Evolutionary conservation across 2,888 invertebrate species (phyloP).

Genomic region (Agrochola litura): DNA sequence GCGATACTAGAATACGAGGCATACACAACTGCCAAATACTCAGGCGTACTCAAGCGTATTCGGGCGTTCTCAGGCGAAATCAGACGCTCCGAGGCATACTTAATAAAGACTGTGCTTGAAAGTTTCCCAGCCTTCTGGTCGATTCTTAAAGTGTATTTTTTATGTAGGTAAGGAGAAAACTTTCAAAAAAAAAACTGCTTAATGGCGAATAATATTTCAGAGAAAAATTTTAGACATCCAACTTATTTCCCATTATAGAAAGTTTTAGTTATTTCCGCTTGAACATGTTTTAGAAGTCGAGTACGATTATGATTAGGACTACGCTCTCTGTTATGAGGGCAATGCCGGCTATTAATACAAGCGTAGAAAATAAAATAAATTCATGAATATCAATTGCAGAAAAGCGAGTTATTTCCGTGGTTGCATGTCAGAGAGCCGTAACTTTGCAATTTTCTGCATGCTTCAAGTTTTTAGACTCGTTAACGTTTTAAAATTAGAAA

Average conservation of each 20-base stretch:
- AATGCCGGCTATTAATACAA: neutral
- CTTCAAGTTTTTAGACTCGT: conserved; percentile 25
- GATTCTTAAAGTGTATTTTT: neutral
- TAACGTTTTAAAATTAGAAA: conserved; percentile 14
- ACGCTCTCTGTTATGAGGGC: neutral
- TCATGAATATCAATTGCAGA: conserved; percentile 7
- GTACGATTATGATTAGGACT: neutral
- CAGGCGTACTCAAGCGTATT: neutral
- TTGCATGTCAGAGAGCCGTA: conserved; percentile 35
- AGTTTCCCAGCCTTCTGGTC: neutral
- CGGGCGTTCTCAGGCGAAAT: neutral
- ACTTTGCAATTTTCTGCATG: conserved; percentile 47
- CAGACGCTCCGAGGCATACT: neutral
- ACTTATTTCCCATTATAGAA: conserved; percentile 15
- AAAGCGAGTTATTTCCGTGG: conserved; percentile 26
- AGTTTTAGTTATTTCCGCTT: conserved; percentile 11
- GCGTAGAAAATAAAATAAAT: neutral
- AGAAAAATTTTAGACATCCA: neutral
- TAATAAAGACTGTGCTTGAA: neutral
- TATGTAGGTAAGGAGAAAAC: neutral
- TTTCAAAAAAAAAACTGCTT: neutral
- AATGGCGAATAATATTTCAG: neutral
- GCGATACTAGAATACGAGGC: neutral
- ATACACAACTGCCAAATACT: neutral
- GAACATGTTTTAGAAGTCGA: neutral